Percentiles rank a stretch among this genome's conserved stretches.
phyloP scores from a whole-genome alignment of 2,113 vertebrate genomes.

The Sebastes schlegelii region DNA sequence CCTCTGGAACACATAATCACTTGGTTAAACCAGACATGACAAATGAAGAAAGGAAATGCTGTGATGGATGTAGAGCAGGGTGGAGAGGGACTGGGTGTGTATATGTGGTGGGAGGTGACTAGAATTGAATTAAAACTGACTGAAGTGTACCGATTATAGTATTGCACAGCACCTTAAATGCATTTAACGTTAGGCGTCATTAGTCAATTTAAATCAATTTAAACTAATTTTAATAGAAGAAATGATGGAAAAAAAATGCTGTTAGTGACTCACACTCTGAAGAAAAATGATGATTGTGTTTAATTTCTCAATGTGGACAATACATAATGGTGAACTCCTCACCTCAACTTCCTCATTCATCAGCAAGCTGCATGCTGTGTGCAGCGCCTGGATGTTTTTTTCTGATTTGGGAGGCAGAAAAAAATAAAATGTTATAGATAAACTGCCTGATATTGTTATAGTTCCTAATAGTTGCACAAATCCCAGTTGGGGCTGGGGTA shows the following conservation, averaged over 20 bases:
- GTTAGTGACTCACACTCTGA: conserved; percentile 6
- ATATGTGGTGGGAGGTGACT: neutral
- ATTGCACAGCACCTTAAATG: neutral
- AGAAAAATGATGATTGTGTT: neutral
- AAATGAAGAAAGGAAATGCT: conserved; percentile 11
- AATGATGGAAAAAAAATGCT: conserved; percentile 25
- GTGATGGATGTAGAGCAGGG: conserved; percentile 45
- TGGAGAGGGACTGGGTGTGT: neutral
- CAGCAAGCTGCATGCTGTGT: neutral
- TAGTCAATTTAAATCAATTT: neutral
- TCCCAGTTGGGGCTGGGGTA: neutral
- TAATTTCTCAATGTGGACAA: conserved; percentile 15
- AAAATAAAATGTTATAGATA: neutral
- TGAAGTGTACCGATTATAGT: neutral
- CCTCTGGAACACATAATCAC: neutral
- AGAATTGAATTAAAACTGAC: neutral
- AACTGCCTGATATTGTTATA: neutral
- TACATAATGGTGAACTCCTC: neutral
- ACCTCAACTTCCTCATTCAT: neutral
- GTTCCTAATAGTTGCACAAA: neutral
- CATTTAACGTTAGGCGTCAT: neutral
- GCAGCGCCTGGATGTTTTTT: too few species aligned
- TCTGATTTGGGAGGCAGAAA: neutral
- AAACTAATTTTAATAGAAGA: neutral
- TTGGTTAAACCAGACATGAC: conserved; percentile 6